Conservation (phyloP, 2,888 invertebrate species). For the Eustalomyia histrio region DNA sequence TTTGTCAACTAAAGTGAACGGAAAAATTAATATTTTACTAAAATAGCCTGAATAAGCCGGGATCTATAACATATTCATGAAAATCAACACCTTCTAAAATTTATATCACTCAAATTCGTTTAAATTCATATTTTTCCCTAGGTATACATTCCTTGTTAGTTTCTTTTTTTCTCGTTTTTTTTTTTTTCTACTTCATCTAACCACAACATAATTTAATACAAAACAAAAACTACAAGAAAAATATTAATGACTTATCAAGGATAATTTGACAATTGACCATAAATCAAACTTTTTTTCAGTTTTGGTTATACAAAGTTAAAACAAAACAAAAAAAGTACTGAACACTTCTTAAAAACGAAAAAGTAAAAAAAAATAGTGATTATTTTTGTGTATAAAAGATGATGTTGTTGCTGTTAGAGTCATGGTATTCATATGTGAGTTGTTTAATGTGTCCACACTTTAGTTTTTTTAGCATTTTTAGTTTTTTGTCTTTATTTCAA, state of each 20-base stretch:
- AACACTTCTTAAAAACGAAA: slow-evolving; percentile 12
- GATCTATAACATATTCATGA: too few relatives aligned
- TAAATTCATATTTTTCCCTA: neutral
- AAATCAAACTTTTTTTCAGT: slow-evolving; percentile 74
- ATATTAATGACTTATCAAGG: slow-evolving; percentile 80
- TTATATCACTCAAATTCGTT: neutral
- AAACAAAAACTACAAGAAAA: slow-evolving; percentile 45
- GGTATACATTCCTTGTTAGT: neutral
- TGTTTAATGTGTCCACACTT: slow-evolving; percentile 48
- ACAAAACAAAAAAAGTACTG: slow-evolving; percentile 32
- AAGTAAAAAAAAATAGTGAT: slow-evolving; percentile 40
- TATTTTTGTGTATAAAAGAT: slow-evolving; percentile 51
- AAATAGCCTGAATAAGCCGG: too few relatives aligned
- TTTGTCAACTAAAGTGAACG: too few relatives aligned
- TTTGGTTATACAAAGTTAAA: slow-evolving; percentile 35
- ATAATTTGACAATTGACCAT: slow-evolving; percentile 79
- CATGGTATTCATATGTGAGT: slow-evolving; percentile 34
- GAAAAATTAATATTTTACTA: too few relatives aligned
- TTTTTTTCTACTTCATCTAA: slow-evolving; percentile 53
- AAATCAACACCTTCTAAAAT: too few relatives aligned
- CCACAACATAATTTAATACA: slow-evolving; percentile 64
- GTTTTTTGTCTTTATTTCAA: slow-evolving; percentile 30
- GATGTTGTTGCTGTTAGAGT: slow-evolving; percentile 38
- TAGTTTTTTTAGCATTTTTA: slow-evolving; percentile 11
- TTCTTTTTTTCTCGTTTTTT: slow-evolving; percentile 21